Percentiles rank a stretch among this genome's conserved stretches.
Evolutionary conservation across 2,888 invertebrate genomes (phyloP).

Genomic region (Acronicta leporina): DNA sequence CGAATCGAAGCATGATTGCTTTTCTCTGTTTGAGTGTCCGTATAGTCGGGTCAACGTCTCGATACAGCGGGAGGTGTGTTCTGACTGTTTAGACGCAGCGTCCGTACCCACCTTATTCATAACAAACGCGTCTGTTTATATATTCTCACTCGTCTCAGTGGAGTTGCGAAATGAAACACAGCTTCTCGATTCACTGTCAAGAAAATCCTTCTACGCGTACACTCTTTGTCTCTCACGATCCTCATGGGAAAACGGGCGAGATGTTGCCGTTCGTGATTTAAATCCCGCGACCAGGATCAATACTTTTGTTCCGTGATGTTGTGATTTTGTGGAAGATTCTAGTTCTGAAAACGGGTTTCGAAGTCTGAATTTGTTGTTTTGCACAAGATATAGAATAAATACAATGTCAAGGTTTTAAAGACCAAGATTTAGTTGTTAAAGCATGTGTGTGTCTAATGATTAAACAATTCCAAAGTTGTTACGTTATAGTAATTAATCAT

Average conservation of each 20-base stretch:
- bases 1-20: background rate
- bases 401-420: too few relatives aligned
- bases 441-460: too few relatives aligned
- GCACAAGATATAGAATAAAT: too few relatives aligned
- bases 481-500: too few relatives aligned
- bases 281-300: slow-evolving; percentile 18
- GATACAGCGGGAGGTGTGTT: background rate
- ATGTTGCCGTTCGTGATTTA: slow-evolving; percentile 13
- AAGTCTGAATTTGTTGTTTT: background rate
- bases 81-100: background rate
- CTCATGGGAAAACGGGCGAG: slow-evolving; percentile 19
- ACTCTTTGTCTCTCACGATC: slow-evolving; percentile 19
- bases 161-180: slow-evolving; percentile 18
- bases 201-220: slow-evolving; percentile 1
- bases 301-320: slow-evolving; percentile 19
- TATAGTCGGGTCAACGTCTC: background rate
- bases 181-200: slow-evolving; percentile 3
- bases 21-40: background rate
- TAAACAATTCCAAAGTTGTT: too few relatives aligned
- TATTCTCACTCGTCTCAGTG: slow-evolving; percentile 1
- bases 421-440: too few relatives aligned
- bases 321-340: background rate
- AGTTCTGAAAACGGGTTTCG: background rate
- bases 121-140: slow-evolving; percentile 11
- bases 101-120: background rate